A percentile compares a stretch with the other conserved stretches of the same genome.
These are phyloP conservation scores for Phlogophora meticulosa DNA, from an alignment of 2,888 invertebrate species.

Conservation along the genomic window DNA sequence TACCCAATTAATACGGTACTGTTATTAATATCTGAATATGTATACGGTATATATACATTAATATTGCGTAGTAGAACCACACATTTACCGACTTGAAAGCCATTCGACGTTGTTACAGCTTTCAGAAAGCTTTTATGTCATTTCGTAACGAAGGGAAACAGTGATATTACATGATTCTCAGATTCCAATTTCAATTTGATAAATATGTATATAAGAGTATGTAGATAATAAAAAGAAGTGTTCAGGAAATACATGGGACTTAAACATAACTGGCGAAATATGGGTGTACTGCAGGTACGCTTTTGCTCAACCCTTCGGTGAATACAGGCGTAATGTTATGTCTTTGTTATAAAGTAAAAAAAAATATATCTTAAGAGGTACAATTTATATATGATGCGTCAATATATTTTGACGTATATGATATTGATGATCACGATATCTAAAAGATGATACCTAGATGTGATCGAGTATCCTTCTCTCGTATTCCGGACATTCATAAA, in stretches of 20 bases:
- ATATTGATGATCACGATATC: conserved; percentile 27
- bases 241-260: neutral
- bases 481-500: conserved; percentile 52
- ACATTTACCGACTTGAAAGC: conserved; percentile 51
- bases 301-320: too few species aligned
- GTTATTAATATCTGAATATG: conserved; percentile 19
- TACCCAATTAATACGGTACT: conserved; percentile 24
- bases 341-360: neutral
- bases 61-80: conserved; percentile 26
- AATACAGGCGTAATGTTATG: neutral
- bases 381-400: neutral
- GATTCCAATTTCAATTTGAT: conserved; percentile 26
- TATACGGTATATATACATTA: neutral
- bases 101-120: conserved; percentile 60
- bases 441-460: conserved; percentile 24
- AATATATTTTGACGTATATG: conserved; percentile 6
- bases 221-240: neutral
- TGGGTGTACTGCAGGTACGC: too few species aligned
- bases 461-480: conserved; percentile 33
- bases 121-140: conserved; percentile 71
- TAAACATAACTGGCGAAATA: too few species aligned
- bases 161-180: conserved; percentile 39
- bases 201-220: too few species aligned
- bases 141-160: conserved; percentile 59
- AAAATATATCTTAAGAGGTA: neutral